Evolutionary conservation across 2,113 vertebrate species (phyloP).

Genomic region (Conger conger): DNA sequence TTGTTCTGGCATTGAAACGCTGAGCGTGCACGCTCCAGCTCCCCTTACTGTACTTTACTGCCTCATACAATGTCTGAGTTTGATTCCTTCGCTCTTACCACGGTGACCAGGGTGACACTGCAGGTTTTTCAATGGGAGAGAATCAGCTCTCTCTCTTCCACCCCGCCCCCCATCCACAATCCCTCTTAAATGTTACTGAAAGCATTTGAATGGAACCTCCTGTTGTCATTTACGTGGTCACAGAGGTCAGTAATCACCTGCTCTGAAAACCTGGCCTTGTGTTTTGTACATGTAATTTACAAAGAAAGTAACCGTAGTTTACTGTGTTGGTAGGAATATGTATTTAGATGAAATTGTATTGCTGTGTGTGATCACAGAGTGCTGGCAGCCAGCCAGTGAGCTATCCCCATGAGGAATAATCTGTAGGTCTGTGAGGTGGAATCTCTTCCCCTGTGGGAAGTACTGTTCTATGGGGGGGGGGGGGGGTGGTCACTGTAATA

Average conservation of each 20-base stretch:
- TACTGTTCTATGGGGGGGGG: not conserved
- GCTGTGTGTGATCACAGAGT: not conserved
- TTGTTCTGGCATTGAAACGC: not conserved
- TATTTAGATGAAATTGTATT: not conserved
- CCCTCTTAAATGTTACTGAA: not conserved
- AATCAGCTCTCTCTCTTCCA: not conserved
- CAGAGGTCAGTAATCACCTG: not conserved
- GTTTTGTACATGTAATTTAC: not conserved
- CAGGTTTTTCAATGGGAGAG: not conserved
- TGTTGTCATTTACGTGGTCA: not conserved
- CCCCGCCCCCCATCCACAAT: not conserved
- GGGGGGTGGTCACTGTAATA: constrained; percentile 1
- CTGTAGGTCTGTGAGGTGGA: not conserved
- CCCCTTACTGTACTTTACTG: not conserved
- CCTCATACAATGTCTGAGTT: not conserved
- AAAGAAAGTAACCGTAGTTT: not conserved
- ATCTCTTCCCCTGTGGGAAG: not conserved
- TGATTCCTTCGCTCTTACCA: not conserved
- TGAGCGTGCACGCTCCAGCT: not conserved
- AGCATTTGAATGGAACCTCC: not conserved
- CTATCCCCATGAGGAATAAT: not conserved
- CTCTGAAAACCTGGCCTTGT: not conserved
- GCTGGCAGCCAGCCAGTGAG: not conserved
- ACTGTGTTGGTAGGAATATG: not conserved
- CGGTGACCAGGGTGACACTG: not conserved